Evolutionary conservation across 2,113 vertebrate species (phyloP).

Genomic region (Microcebus murinus): DNA sequence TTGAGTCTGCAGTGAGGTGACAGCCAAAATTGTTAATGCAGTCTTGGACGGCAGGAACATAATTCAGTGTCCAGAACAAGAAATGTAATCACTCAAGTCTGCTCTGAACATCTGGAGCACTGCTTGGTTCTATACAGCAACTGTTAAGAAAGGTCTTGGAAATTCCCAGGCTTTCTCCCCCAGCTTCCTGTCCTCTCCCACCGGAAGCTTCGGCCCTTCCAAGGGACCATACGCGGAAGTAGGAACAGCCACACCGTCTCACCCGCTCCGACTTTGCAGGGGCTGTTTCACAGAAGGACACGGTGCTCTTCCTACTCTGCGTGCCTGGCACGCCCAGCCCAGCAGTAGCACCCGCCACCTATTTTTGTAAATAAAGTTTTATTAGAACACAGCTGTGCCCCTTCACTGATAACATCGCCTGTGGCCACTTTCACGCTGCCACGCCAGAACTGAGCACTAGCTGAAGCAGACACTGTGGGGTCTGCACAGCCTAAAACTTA

Average conservation of each 20-base stretch:
- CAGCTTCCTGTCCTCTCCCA: background rate
- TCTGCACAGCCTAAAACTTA: background rate
- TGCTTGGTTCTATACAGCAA: background rate
- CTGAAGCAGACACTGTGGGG: background rate
- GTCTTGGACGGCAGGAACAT: fast-evolving
- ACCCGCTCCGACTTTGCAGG: background rate
- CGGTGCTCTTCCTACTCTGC: background rate
- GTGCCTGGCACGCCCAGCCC: too few species aligned
- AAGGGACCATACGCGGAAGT: too few species aligned
- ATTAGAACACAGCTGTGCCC: background rate
- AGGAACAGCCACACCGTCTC: background rate
- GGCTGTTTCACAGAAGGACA: background rate
- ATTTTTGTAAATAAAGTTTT: background rate
- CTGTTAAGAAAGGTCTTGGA: background rate
- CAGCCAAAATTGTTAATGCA: background rate
- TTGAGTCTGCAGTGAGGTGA: background rate
- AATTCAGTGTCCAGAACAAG: background rate
- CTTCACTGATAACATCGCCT: background rate
- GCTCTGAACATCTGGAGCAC: background rate
- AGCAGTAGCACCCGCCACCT: fast-evolving
- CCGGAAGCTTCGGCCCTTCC: background rate
- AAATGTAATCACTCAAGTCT: background rate
- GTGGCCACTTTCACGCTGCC: background rate
- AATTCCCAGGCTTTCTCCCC: background rate
- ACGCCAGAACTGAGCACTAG: background rate